Evolutionary conservation across 2,888 invertebrate species (phyloP), one percentile per base, ranked within the genome.

Genomic region (Zeuzera pyrina): DNA sequence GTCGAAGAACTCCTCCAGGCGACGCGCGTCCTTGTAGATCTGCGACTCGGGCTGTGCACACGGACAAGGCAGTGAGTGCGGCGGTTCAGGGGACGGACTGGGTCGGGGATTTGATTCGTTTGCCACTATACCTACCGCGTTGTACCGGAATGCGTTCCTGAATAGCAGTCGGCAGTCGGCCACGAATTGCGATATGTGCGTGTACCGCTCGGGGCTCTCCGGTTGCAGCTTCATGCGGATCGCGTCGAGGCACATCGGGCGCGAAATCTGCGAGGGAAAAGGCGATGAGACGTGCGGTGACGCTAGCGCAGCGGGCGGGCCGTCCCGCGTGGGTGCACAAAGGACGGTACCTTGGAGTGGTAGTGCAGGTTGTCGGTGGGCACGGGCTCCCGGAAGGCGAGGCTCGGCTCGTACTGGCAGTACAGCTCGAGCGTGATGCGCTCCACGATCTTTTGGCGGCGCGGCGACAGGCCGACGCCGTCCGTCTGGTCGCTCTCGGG

Each of bases 341-440:
- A 8, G 5, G 8, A 7, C 6, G 5, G 15, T 33, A 72, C 74
- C 70, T 68, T 64, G 47, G 59, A 26, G 59, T 76, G 63, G 52
- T 76, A 76, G 57, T 67, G 60, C 36, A 47, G 29, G 64, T 72
- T 68, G 57, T 92, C 90, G 29, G 86, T 77, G 42, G 91, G 89
- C 45, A 94, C 92, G 33, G 92, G 87, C 76, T 95, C 94, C 57
- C 96, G 89, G 78, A 97, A 96, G 39, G 92, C 90, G 53, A 93
- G 87, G 77, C 94, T 94, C 50, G 89, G 88, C 66, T 95, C 95
- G 65, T 93, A 93, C 74, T 96, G 95, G 70, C 95, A 95, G 74
- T 94, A 95, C 49, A 97, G 85, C 78, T 96, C 95, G 50, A 97
- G 85, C 41, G 96, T 89, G 42, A 97, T 86, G 44, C 95, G 86